Conservation (phyloP, 2,797 vertebrate species). For the Channa striata region DNA sequence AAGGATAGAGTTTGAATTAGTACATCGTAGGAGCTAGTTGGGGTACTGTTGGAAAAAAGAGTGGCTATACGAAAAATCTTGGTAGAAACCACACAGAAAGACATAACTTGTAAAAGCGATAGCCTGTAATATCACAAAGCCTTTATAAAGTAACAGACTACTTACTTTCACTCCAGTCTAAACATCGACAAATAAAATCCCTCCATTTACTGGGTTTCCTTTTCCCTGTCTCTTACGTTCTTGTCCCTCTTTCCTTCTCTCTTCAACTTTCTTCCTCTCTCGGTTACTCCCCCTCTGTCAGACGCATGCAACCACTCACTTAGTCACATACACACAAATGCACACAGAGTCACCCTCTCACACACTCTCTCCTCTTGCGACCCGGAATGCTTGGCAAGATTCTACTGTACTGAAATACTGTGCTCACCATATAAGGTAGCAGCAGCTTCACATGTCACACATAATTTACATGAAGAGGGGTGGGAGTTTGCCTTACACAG, state of each 20-base stretch:
- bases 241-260: slow-evolving; percentile 57
- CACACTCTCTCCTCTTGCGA: slow-evolving; percentile 82
- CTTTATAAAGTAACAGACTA: slow-evolving; percentile 50
- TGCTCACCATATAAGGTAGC: slow-evolving; percentile 91
- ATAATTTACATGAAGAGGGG: slow-evolving; percentile 89
- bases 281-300: slow-evolving; percentile 77
- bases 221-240: slow-evolving; percentile 51
- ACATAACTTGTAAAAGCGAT: slow-evolving; percentile 13
- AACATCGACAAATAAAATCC: slow-evolving; percentile 70
- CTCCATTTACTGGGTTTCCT: slow-evolving; percentile 70
- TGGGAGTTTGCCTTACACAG: slow-evolving; percentile 82
- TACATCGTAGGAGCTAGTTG: neutral
- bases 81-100: slow-evolving; percentile 20
- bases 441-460: slow-evolving; percentile 88
- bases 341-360: slow-evolving; percentile 77
- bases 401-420: slow-evolving; percentile 87
- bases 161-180: slow-evolving; percentile 78
- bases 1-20: slow-evolving; percentile 23
- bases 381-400: slow-evolving; percentile 88
- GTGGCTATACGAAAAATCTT: too few relatives aligned
- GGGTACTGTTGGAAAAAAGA: neutral
- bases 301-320: slow-evolving; percentile 76
- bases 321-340: slow-evolving; percentile 49
- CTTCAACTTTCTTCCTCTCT: slow-evolving; percentile 73
- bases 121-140: slow-evolving; percentile 24